Conservation (phyloP, 2,888 invertebrate genomes). For the Cheilosia variabilis region DNA sequence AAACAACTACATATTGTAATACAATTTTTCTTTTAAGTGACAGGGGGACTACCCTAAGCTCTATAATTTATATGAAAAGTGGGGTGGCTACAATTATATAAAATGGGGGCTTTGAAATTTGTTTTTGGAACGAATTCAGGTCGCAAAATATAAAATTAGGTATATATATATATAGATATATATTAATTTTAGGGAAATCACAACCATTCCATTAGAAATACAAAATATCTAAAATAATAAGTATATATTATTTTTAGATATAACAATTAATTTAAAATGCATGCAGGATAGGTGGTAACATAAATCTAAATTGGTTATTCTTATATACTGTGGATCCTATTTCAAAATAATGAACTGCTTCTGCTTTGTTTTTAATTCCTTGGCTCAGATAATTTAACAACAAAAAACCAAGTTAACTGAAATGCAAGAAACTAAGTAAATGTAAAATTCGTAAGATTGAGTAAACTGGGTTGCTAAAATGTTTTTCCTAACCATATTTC, state of each 20-base stretch:
- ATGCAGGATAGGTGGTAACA: slow-evolving; percentile 40
- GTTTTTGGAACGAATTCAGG: slow-evolving; percentile 48
- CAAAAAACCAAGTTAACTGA: background rate
- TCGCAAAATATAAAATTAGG: slow-evolving; percentile 5
- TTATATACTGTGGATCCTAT: background rate
- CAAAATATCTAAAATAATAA: slow-evolving; percentile 39
- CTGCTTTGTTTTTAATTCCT: slow-evolving; percentile 3
- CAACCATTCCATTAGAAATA: slow-evolving; percentile 69
- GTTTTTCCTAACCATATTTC: too few species aligned
- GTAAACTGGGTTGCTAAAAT: too few species aligned
- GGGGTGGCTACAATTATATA: slow-evolving; percentile 50
- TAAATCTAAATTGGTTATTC: slow-evolving; percentile 16
- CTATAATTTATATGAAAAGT: slow-evolving; percentile 40
- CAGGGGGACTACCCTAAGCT: slow-evolving; percentile 55
- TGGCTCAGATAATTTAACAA: background rate
- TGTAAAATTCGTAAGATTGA: too few species aligned
- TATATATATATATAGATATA: slow-evolving; percentile 18
- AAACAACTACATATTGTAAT: background rate
- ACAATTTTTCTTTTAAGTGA: slow-evolving; percentile 15
- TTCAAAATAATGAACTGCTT: background rate
- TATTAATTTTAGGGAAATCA: slow-evolving; percentile 58
- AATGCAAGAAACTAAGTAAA: slow-evolving; percentile 8
- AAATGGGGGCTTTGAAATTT: slow-evolving; percentile 47
- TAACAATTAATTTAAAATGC: slow-evolving; percentile 32
- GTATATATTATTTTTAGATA: background rate